Evolutionary conservation across 2,797 vertebrate species (phyloP).

Genomic region (Scomberomorus guttatus): DNA sequence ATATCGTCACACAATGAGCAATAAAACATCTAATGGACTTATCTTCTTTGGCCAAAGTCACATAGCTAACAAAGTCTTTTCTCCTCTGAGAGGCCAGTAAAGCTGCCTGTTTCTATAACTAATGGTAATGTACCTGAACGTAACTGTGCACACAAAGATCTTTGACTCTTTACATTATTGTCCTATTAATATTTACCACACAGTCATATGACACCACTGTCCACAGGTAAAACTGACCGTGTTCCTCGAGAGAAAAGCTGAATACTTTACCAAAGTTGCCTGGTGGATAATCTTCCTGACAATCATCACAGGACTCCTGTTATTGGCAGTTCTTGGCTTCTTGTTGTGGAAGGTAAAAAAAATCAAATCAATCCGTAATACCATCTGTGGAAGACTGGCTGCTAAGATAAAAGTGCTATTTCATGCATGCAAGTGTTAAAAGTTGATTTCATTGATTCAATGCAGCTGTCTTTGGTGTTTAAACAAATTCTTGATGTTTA

Average conservation of each 20-base stretch:
- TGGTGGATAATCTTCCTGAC: slow-evolving; percentile 95
- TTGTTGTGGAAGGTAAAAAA: slow-evolving; percentile 91
- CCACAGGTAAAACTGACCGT: slow-evolving; percentile 91
- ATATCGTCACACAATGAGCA: too few relatives aligned
- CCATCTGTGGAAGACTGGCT: neutral
- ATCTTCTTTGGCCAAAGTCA: too few relatives aligned
- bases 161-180: neutral
- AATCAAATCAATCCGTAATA: neutral
- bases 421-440: neutral
- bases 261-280: slow-evolving; percentile 86
- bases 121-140: too few relatives aligned
- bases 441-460: neutral
- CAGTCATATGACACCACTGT: neutral
- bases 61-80: too few relatives aligned
- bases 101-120: too few relatives aligned
- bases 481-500: neutral
- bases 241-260: slow-evolving; percentile 88
- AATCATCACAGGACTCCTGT: slow-evolving; percentile 88
- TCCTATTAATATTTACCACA: neutral
- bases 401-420: neutral
- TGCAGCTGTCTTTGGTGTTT: too few relatives aligned
- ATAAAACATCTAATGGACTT: too few relatives aligned
- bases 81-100: too few relatives aligned
- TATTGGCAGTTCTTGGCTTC: slow-evolving; percentile 88
- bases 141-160: too few relatives aligned